Evolutionary conservation across 2,113 vertebrate species (phyloP), one percentile per base, ranked within the genome.

Genomic region (Hydrolagus affinis): DNA sequence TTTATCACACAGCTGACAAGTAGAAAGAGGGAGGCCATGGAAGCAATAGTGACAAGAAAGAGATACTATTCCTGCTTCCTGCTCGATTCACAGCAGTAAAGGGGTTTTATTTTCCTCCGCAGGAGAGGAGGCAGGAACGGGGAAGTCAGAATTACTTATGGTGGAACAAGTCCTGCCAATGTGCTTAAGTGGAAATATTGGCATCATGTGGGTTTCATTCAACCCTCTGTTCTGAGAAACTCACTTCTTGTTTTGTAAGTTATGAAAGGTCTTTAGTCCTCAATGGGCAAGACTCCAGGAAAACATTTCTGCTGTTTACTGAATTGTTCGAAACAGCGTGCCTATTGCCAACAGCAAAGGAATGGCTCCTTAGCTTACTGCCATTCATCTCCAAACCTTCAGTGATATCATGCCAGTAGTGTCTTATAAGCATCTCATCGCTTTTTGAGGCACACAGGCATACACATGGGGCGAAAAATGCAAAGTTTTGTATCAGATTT

Each of bases 251-350:
- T 44, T 44, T 44, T 44, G 44, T 21, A 25, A 28, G 23, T 59
- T 62, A 80, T 17, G 76, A 25, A 28, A 80, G 57, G n/a, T 62
- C 76, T 56, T 30, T 23, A 62, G 59, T 80, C 62, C 57, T 21
- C 10, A 25, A 80, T 14, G 62, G 17, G 11, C 57, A 25, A 12
- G 56, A 77, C 11, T 60, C 23, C 8, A 62, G 23, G 44, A 80
- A 62, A 59, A 64, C 28, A 80, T 80, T 80, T 62, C 59, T 80
- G 23, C 12, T 17, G 25, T 23, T 78, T 78, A 78, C 2, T 78
- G 56, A 75, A n/a, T 60, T 78, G 56, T 78, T 25, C 75, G n/a
- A 60, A 60, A 25, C n/a, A 64, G 15, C 15, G 25, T 28, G 76
- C 62, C n/a, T 75, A 23, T 14, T 8, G 28, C 9, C 57, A 80